A percentile compares a stretch with the other conserved stretches of the same genome.
phyloP scores from a whole-genome alignment of 2,113 vertebrate genomes.

The Diphyllodes magnificus region DNA sequence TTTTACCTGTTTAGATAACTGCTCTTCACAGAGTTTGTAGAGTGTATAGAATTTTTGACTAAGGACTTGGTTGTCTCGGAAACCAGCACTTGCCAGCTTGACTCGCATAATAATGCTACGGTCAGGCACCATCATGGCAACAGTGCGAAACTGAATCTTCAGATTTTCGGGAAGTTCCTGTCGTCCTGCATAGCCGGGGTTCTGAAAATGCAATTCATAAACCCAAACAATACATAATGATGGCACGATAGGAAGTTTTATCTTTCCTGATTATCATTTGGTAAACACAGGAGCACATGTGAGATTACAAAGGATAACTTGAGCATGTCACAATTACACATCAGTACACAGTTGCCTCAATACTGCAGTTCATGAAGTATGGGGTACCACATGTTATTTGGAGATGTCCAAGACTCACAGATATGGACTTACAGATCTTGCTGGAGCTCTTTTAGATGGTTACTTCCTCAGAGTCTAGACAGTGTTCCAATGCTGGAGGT shows the following conservation, averaged over 20 bases:
- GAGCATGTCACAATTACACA: not conserved
- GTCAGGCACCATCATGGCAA: conserved; percentile 75
- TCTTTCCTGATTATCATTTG: not conserved
- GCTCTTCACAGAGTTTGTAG: conserved; percentile 73
- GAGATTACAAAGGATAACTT: not conserved
- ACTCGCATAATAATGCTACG: conserved; percentile 73
- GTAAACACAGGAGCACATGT: not conserved
- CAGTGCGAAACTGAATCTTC: conserved; percentile 70
- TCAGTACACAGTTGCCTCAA: not conserved
- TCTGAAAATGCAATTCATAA: conserved; percentile 30
- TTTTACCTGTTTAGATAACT: conserved; percentile 72
- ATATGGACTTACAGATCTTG: not conserved
- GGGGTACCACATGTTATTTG: accelerated
- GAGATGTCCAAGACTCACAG: not conserved
- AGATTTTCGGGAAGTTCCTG: conserved; percentile 73
- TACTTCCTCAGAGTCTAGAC: not conserved
- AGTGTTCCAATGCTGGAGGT: not conserved
- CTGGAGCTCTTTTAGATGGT: not conserved
- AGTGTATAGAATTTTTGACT: conserved; percentile 71
- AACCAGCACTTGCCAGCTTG: conserved; percentile 72
- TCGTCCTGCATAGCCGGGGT: conserved; percentile 69
- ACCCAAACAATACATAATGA: not conserved
- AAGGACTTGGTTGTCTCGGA: conserved; percentile 69
- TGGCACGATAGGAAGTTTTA: not conserved
- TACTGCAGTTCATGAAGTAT: not conserved